Evolutionary conservation across 2,113 vertebrate species (phyloP), one percentile per base, ranked within the genome.

Genomic region (Microtus pennsylvanicus): DNA sequence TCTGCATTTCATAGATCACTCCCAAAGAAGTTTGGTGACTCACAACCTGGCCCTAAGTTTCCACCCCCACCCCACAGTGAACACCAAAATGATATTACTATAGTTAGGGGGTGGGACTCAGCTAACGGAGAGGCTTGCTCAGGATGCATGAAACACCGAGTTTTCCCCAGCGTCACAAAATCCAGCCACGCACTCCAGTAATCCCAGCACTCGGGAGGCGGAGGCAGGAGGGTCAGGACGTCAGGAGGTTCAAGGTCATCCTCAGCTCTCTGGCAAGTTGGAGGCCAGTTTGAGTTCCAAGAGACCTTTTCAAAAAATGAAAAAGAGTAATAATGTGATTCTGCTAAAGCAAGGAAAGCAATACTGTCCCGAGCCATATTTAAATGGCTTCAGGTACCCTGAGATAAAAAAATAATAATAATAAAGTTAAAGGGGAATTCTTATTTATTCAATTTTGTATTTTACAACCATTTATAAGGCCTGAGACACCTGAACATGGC

Each of bases 401-500:
- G 30, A 75, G 17, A 92, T 94, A 58, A 55, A 55, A 19, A 58
- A 58, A 58, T 21, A 42, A 42, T 42, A 42, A 42, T 42, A 42
- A 42, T 42, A 58, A 58, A 58, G 55, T 21, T 58, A 58, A 58
- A 58, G 58, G 92, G 19, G 11, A 87, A 77, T 47, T 93, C 42
- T 89, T 85, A n/a, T 22, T 80, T 80, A 87, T 86, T 85, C 65
- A 94, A 2, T 76, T 69, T 88, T 86, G 70, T 55, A 78, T 87
- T 86, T 87, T 63, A 33, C 17, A n/a, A 72, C 72, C 30, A 78
- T 28, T 75, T 90, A 38, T 28, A 87, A 90, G 14, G 16, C 93
- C 50, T 45, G 24, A 58, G 67, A 61, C 22, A 55, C 88, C 42
- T 88, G 42, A 93, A 30, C 16, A 76, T 3, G 76, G 65, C 33